A percentile compares a stretch with the other conserved stretches of the same genome.
Conservation (phyloP, 1,140 invertebrate genomes). For the Magallana gigas region DNA sequence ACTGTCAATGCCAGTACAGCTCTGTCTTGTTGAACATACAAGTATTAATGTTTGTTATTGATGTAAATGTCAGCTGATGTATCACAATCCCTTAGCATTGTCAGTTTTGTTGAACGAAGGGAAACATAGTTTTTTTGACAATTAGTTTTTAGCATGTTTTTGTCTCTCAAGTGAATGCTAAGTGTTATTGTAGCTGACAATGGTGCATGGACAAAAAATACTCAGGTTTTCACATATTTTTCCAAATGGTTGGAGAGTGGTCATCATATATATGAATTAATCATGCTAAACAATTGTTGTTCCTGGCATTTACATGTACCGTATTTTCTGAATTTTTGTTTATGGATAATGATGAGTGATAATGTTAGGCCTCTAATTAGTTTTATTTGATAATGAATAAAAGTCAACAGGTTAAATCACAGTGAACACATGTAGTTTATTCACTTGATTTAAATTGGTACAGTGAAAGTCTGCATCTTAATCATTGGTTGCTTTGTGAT, state of each 20-base stretch:
- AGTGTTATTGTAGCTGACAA: not conserved
- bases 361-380: not conserved
- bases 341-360: not conserved
- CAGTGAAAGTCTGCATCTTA: not conserved
- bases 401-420: not conserved
- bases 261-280: too few species aligned
- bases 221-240: not conserved
- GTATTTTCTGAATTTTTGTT: not conserved
- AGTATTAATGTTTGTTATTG: too few species aligned
- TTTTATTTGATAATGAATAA: too few species aligned
- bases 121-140: too few species aligned
- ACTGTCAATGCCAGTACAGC: too few species aligned
- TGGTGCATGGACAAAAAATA: conserved; percentile 1
- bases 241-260: too few species aligned
- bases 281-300: too few species aligned
- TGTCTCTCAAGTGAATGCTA: not conserved
- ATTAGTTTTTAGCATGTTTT: not conserved
- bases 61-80: too few species aligned
- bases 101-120: too few species aligned
- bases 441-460: not conserved
- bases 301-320: too few species aligned
- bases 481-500: conserved; percentile 18
- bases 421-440: not conserved
- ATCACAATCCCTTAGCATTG: too few species aligned
- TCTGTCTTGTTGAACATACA: too few species aligned